Evolutionary conservation across 2,113 vertebrate genomes (phyloP).

Genomic region (Cyprinodon brontotheroides): DNA sequence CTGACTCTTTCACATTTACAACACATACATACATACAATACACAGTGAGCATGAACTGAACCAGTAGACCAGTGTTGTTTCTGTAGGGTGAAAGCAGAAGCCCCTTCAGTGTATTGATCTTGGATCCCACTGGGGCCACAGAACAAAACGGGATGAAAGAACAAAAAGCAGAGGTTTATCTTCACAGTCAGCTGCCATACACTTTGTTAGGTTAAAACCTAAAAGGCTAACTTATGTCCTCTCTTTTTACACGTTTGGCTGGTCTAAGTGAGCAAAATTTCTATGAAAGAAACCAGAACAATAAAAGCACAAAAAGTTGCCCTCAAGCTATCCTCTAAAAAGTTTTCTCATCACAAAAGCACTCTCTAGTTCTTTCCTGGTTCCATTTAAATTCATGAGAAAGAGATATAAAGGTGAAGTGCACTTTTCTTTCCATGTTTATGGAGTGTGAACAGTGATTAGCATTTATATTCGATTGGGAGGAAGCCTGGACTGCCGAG

Average conservation of each 20-base stretch:
- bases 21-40: background rate
- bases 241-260: constrained; percentile 23
- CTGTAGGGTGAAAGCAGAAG: constrained; percentile 15
- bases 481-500: constrained; percentile 71
- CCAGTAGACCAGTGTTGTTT: constrained; percentile 13
- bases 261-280: constrained; percentile 20
- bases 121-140: constrained; percentile 48
- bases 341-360: constrained; percentile 42
- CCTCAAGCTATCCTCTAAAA: constrained; percentile 28
- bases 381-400: constrained; percentile 77
- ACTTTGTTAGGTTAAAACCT: constrained; percentile 55
- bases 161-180: constrained; percentile 57
- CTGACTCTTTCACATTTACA: constrained; percentile 9
- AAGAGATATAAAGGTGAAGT: constrained; percentile 64
- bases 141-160: constrained; percentile 28
- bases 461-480: constrained; percentile 77
- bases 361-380: constrained; percentile 3
- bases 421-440: constrained; percentile 70
- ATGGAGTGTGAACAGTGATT: constrained; percentile 75
- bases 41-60: constrained; percentile 12
- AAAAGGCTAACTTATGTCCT: constrained; percentile 56
- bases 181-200: constrained; percentile 65
- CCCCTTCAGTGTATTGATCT: constrained; percentile 55
- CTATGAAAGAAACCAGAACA: constrained; percentile 17
- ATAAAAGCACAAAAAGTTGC: constrained; percentile 19